Base-by-base conservation (phyloP, 1,140 invertebrate genomes). In the Drosophila trapezifrons region DNA sequence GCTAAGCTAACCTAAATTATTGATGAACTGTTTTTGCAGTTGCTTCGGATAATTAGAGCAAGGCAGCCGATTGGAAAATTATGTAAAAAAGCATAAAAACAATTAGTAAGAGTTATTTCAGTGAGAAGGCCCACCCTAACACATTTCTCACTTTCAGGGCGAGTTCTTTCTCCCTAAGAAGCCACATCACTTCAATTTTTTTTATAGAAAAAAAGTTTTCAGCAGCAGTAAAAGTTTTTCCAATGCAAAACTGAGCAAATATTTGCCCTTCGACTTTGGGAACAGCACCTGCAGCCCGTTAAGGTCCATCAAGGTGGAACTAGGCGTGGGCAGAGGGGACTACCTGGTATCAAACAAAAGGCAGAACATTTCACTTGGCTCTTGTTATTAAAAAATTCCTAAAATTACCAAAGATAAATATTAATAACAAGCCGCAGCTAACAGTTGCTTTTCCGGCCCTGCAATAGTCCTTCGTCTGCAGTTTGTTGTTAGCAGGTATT, bases 391-490 rank as follows among this genome's bases (percentile, higher is more conserved):
- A 90, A 86, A 89, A 90, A 89, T 89, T 89, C 80, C 85, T 84
- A 85, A 89, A 89, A 89, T 89, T 89, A 90, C 84, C 74, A 80
- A 89, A 87, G 80, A 87, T 89, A 87, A 87, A 84, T 87, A 89
- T 90, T 87, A 87, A 87, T 87, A 87, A 89, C 85, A 77, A 77
- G 84, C 82, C 76, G 63, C 79, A 84, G 84, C 72, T 74, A 78
- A 65, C 71, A 78, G 72, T 81, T 71, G 59, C 57, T 70, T 63
- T 62, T 66, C 64, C 37, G 67, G 52, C 67, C 59, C 60, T 42
- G 64, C 47, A 63, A 46, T 25, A 62, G 49, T 47, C 78, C 42
- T 55, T 52, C 42, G 63, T 22, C 18, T 72, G 42, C 35, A 77
- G 57, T 74, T 35, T 75, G 47, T 47, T 80, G 62, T 58, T 64